phyloP scores from a whole-genome alignment of 1,140 invertebrate genomes.

The Euglossa dilemma region DNA sequence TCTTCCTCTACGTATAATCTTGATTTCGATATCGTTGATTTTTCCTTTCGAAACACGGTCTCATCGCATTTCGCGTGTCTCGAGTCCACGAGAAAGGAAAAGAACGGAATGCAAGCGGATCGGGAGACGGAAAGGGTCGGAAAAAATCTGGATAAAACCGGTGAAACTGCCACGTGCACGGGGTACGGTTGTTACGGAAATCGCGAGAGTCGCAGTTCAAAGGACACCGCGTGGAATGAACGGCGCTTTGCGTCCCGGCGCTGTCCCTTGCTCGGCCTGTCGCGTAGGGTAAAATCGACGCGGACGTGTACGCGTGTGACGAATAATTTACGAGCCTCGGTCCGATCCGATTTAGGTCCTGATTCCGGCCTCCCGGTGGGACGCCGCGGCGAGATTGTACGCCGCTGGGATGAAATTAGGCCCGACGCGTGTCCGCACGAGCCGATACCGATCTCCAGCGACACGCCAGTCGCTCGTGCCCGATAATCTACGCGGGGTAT shows the following conservation, averaged over 20 bases:
- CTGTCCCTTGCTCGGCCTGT: background rate
- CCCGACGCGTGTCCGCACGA: conserved; percentile 35
- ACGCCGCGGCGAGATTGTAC: conserved; percentile 46
- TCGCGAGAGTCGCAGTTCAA: background rate
- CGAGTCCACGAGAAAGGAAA: too few relatives aligned
- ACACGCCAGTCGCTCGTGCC: conserved; percentile 63
- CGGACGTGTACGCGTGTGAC: conserved; percentile 46
- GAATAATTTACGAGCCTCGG: conserved; percentile 73
- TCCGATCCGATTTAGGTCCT: conserved; percentile 70
- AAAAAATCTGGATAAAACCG: too few relatives aligned
- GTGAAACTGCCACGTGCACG: too few relatives aligned
- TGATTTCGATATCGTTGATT: too few relatives aligned
- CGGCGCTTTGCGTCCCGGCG: background rate
- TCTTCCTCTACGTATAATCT: too few relatives aligned
- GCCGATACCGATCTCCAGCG: conserved; percentile 67
- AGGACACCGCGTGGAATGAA: background rate
- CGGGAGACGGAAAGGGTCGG: too few relatives aligned
- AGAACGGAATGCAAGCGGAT: too few relatives aligned
- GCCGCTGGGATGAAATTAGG: conserved; percentile 65
- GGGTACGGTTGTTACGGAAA: too few relatives aligned
- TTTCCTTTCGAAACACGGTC: too few relatives aligned
- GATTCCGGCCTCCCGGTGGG: conserved; percentile 57
- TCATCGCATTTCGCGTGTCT: too few relatives aligned
- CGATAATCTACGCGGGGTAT: conserved; percentile 55
- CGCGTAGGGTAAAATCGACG: conserved; percentile 33